Percentiles rank a stretch among this genome's conserved stretches.
These are phyloP conservation scores for Sebastes schlegelii DNA, from an alignment of 2,113 vertebrate species.

Conservation along the genomic window DNA sequence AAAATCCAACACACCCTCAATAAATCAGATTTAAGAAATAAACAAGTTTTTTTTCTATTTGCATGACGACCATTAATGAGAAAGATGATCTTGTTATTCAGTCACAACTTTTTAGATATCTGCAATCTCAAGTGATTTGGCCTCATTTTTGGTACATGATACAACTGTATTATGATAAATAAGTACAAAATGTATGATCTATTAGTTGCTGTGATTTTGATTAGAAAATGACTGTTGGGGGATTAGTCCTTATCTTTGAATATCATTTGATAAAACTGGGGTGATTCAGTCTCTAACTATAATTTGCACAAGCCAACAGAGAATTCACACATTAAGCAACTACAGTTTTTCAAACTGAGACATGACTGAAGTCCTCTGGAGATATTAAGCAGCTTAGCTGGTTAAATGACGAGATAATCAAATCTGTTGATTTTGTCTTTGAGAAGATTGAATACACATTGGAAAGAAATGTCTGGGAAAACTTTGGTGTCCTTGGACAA, in stretches of 20 bases:
- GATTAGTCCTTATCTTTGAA: conserved; percentile 6
- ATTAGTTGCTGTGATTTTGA: conserved; percentile 5
- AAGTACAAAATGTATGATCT: conserved; percentile 1
- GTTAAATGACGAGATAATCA: conserved; percentile 47
- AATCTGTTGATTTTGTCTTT: conserved; percentile 43
- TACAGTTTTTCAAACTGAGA: conserved; percentile 9
- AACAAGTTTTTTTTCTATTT: neutral
- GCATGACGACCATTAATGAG: neutral
- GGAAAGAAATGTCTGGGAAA: conserved; percentile 53
- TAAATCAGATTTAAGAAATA: conserved; percentile 11
- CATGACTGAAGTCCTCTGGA: conserved; percentile 28
- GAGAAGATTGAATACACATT: conserved; percentile 30
- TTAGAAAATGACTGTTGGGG: neutral
- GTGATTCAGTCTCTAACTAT: neutral
- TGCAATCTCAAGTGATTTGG: neutral
- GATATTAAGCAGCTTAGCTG: conserved; percentile 33
- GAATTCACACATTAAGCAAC: conserved; percentile 18
- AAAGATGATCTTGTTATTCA: neutral
- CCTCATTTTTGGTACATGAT: neutral
- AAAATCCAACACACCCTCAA: conserved; percentile 4
- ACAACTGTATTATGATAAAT: neutral
- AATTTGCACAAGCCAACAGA: neutral
- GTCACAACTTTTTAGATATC: neutral
- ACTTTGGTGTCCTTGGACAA: conserved; percentile 41
- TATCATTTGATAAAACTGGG: conserved; percentile 1